Conservation (phyloP, 2,113 vertebrate genomes). For the Pogona vitticeps region DNA sequence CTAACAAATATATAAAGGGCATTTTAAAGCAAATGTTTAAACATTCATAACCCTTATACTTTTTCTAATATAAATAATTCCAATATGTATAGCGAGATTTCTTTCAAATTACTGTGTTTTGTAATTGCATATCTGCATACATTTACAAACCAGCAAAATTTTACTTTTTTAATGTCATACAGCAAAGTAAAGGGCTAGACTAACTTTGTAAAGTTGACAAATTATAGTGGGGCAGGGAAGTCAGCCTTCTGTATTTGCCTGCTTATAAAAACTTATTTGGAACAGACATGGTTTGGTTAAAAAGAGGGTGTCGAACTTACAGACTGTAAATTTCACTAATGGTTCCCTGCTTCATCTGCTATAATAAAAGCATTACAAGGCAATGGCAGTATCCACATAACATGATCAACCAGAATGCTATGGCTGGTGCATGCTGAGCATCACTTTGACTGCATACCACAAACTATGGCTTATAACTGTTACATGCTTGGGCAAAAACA, state of each 20-base stretch:
- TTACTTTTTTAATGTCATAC: not conserved
- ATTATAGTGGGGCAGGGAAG: not conserved
- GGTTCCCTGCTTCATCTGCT: not conserved
- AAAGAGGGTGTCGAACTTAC: not conserved
- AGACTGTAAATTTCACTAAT: not conserved
- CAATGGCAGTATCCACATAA: too few species aligned
- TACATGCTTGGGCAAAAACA: too few species aligned
- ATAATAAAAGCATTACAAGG: not conserved
- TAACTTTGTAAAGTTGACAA: not conserved
- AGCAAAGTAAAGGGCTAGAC: not conserved
- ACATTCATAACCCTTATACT: not conserved
- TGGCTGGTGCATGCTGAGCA: too few species aligned
- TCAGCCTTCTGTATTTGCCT: not conserved
- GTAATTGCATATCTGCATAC: not conserved
- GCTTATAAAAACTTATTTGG: not conserved
- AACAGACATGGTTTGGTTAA: not conserved
- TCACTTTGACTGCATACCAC: too few species aligned
- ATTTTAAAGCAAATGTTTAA: conserved; percentile 16
- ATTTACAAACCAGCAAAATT: not conserved
- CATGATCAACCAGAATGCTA: too few species aligned
- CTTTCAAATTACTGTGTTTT: not conserved
- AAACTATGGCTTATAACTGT: too few species aligned
- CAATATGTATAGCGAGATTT: not conserved
- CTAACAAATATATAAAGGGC: not conserved
- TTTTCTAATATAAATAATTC: not conserved